phyloP scores from a whole-genome alignment of 2,113 vertebrate species.

The Laticauda colubrina region DNA sequence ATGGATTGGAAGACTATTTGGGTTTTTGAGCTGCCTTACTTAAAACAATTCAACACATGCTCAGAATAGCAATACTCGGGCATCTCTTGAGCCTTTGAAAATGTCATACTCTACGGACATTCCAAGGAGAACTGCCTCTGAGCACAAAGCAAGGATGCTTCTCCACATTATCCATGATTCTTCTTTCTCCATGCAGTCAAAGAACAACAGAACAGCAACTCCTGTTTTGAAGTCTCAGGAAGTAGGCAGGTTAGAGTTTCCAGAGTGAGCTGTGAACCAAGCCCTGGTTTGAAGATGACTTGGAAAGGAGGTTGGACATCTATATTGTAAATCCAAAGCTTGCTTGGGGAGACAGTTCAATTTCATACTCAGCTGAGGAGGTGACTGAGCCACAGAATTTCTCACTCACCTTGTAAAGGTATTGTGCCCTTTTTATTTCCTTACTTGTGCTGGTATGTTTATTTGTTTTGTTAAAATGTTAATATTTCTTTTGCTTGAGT shows the following conservation, averaged over 20 bases:
- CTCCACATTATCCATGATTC: not conserved
- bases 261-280: not conserved
- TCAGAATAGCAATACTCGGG: not conserved
- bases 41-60: not conserved
- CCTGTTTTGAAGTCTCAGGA: not conserved
- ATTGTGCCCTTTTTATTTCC: not conserved
- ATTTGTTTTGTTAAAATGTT: not conserved
- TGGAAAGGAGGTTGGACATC: not conserved
- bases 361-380: not conserved
- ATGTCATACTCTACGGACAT: not conserved
- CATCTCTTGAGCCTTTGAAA: not conserved
- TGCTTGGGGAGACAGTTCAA: not conserved
- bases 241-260: not conserved
- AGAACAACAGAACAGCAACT: not conserved
- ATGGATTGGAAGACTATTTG: not conserved
- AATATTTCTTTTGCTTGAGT: not conserved
- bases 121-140: not conserved
- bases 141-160: not conserved
- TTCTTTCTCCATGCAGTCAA: not conserved
- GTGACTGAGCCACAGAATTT: not conserved
- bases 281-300: not conserved
- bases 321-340: not conserved
- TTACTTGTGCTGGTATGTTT: not conserved
- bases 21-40: not conserved
- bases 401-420: not conserved